phyloP scores from a whole-genome alignment of 2,888 invertebrate genomes.

The Drosophila antonietae region DNA sequence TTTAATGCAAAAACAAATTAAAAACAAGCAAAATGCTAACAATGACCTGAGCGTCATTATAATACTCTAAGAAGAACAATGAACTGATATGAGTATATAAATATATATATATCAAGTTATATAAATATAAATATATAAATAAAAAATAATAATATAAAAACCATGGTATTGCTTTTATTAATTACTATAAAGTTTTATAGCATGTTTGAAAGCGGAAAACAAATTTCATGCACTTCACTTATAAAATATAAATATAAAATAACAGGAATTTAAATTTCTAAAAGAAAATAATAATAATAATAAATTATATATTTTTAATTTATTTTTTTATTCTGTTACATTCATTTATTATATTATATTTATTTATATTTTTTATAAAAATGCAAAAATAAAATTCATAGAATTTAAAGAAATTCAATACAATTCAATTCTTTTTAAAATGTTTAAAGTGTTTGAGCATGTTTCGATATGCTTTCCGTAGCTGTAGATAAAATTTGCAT shows the following conservation, averaged over 20 bases:
- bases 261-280: no score
- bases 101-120: neutral
- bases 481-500: neutral
- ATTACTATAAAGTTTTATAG: no score
- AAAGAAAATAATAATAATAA: no score
- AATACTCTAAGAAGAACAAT: conserved; percentile 8
- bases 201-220: no score
- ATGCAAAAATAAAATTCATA: neutral
- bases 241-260: no score
- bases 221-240: no score
- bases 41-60: neutral
- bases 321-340: no score
- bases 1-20: conserved; percentile 52
- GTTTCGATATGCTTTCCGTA: neutral
- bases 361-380: neutral
- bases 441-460: neutral
- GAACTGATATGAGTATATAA: neutral
- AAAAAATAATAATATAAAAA: neutral
- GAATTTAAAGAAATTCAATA: neutral
- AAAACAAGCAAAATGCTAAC: conserved; percentile 24
- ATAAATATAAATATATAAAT: neutral
- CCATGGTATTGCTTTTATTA: no score
- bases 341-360: no score
- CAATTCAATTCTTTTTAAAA: neutral
- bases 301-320: no score